These are phyloP conservation scores for Anoplophora glabripennis DNA, from an alignment of 1,140 invertebrate species.

Conservation along the genomic window DNA sequence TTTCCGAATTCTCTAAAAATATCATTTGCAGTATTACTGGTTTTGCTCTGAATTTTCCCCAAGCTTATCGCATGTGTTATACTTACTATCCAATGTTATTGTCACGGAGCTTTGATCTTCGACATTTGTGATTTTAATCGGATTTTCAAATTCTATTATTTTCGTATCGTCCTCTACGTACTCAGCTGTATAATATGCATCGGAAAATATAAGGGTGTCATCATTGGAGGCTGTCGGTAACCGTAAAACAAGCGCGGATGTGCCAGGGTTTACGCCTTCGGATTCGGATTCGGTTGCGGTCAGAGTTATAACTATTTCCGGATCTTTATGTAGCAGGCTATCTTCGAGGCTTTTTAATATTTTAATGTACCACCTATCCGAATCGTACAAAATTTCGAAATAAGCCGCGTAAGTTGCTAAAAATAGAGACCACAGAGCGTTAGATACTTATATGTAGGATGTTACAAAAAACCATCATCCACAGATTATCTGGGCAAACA, in stretches of 20 bases:
- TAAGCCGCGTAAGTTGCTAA: slow-evolving; percentile 17
- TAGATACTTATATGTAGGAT: too few relatives aligned
- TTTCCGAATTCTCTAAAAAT: not conserved
- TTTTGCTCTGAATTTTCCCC: too few relatives aligned
- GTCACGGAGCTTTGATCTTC: not conserved
- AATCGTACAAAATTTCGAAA: not conserved
- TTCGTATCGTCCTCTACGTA: not conserved
- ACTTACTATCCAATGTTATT: not conserved
- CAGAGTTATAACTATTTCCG: slow-evolving; percentile 1
- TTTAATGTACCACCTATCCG: slow-evolving; percentile 1
- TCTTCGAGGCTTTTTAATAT: slow-evolving; percentile 4
- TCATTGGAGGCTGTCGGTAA: slow-evolving; percentile 8
- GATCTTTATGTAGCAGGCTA: not conserved
- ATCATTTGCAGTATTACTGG: not conserved
- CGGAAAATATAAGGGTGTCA: slow-evolving; percentile 7
- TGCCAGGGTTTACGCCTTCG: too few relatives aligned
- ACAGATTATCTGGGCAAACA: too few relatives aligned
- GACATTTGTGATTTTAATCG: not conserved
- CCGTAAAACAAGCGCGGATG: slow-evolving; percentile 6
- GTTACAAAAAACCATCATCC: too few relatives aligned
- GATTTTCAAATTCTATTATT: not conserved
- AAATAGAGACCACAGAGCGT: too few relatives aligned
- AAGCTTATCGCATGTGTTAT: too few relatives aligned
- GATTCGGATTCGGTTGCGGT: slow-evolving; percentile 1
- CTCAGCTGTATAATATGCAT: slow-evolving; percentile 3